A percentile compares a stretch with the other conserved stretches of the same genome.
phyloP scores from a whole-genome alignment of 2,888 invertebrate genomes.

The Leucophenga maculata region DNA sequence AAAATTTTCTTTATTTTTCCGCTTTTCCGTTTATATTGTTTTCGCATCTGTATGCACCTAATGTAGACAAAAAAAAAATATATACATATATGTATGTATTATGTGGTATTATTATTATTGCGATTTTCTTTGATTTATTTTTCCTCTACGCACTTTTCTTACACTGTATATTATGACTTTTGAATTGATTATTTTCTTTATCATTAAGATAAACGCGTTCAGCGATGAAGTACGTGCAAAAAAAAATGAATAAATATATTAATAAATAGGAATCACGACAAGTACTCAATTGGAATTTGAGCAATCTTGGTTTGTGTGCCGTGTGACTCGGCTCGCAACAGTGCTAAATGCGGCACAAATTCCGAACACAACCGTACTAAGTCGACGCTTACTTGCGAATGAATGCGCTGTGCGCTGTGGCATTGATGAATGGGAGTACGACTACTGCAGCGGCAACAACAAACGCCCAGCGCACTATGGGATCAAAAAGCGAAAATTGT shows the following conservation, averaged over 20 bases:
- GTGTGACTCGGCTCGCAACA: no score
- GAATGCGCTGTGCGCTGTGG: no score
- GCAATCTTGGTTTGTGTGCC: no score
- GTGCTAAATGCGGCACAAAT: no score
- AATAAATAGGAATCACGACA: background rate
- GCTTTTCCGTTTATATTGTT: background rate
- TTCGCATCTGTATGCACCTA: background rate
- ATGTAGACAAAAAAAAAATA: background rate
- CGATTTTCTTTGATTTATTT: background rate
- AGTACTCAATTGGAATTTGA: no score
- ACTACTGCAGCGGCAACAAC: no score
- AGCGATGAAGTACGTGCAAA: background rate
- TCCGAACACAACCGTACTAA: no score
- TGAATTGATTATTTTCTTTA: background rate
- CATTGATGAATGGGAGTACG: no score
- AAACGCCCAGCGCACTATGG: no score
- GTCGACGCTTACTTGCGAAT: no score
- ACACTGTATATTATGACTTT: background rate
- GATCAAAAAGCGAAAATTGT: no score
- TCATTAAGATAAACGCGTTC: background rate
- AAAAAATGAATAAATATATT: background rate
- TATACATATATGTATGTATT: background rate
- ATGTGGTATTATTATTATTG: conserved; percentile 2
- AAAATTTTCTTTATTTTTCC: background rate
- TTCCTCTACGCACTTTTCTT: background rate